Evolutionary conservation across 1,140 invertebrate species (phyloP).

Genomic region (Schlechtendalia chinensis): DNA sequence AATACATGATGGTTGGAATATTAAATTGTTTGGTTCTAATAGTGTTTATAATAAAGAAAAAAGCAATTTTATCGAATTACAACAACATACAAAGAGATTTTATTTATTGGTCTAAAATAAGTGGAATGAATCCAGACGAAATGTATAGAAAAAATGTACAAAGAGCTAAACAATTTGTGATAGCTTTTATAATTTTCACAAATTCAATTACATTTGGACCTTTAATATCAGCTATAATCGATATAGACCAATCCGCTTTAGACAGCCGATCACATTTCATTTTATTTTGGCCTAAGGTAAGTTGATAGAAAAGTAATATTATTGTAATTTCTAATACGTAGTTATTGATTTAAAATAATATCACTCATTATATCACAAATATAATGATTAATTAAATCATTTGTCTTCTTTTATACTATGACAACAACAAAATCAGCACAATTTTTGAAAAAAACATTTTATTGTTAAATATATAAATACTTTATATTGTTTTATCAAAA

Average conservation of each 20-base stretch:
- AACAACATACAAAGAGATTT: background rate
- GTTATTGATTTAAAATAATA: background rate
- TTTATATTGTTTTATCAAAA: too few relatives aligned
- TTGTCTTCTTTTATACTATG: too few relatives aligned
- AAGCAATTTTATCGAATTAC: background rate
- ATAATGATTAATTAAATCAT: too few relatives aligned
- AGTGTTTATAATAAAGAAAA: background rate
- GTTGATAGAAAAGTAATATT: background rate
- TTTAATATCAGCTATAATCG: background rate
- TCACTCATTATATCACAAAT: too few relatives aligned
- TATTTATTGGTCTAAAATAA: background rate
- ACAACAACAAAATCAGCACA: too few relatives aligned
- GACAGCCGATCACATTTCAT: background rate
- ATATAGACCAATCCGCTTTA: background rate
- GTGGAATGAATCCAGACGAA: background rate
- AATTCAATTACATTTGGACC: background rate
- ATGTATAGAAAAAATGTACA: background rate
- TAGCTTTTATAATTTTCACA: background rate
- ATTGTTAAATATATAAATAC: too few relatives aligned
- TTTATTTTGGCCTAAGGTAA: constrained; percentile 18
- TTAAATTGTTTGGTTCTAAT: background rate
- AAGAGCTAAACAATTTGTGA: background rate
- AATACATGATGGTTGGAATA: background rate
- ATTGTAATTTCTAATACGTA: background rate
- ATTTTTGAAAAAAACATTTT: too few relatives aligned